Base-by-base conservation (phyloP, 2,797 vertebrate genomes). In the Serranus cabrilla region DNA sequence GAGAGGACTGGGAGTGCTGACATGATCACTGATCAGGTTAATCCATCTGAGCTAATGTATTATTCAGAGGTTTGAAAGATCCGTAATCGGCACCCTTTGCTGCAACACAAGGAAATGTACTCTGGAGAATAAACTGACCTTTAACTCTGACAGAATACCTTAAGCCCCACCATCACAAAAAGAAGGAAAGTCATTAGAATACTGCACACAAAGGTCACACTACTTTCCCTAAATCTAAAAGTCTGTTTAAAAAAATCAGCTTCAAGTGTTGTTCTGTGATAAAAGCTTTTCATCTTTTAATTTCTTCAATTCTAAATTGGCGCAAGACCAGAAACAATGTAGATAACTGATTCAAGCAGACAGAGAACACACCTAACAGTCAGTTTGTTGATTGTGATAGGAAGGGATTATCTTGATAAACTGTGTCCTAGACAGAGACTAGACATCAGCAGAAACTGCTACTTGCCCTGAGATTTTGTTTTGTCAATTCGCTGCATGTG, bases 31-130 rank as follows among this genome's bases (percentile, higher is more conserved):
- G 80, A 80, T 86, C 62, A 70, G 60, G 49, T 78, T 72, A 46
- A 79, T 78, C 59, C 62, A 78, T 84, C 67, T 57, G 9, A 52
- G 59, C 49, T 90, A 23, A 88, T 89, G 72, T 68, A 89, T 89
- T 88, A 90, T 91, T 92, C 74, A 92, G 58, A 80, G 45, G 27
- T 55, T 85, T 31, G 80, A 82, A 68, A 79, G 51, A 81, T 87
- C 59, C 1, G 31, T 40, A 75, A 84, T 85, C 77, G 60, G 81
- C 76, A 82, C 45, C 58, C 46, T 81, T 71, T 72, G n/a, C 54
- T 78, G 39, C 81, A 85, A 80, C 51, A 55, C 3, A 50, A 62
- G 64, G 8, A 78, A 63, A 80, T 64, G 56, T 47, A 49, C 75
- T 58, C 74, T 16, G 13, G 46, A 77, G 73, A 76, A 79, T 50